Evolutionary conservation across 2,888 invertebrate genomes (phyloP), one percentile per base, ranked within the genome.

Genomic region (Peribatodes rhomboidaria): DNA sequence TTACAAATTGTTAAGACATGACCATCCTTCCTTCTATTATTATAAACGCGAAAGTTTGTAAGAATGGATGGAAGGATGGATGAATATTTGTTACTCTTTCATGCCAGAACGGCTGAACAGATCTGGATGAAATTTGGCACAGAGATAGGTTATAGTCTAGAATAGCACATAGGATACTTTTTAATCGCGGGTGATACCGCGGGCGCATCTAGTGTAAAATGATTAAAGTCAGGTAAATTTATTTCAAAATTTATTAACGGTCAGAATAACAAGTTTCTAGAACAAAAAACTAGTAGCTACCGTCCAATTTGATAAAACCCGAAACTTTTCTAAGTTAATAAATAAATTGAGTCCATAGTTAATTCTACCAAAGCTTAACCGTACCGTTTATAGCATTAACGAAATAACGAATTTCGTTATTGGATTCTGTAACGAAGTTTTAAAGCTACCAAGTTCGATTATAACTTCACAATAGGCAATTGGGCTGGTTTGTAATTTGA

Each of bases 371-470:
- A 67, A 67, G 70, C 67, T 56, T 63, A 63, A 70, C 69, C 60
- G 52, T 52, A 69, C 68, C 71, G 62, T 70, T 73, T 71, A 73
- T 67, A 67, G 68, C 54, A 69, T 71, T 71, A 71, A 67, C 57
- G 50, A 27, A 62, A 56, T 62, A 62, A 62, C 63, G 62, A 67
- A 73, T 68, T 68, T 73, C 61, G 46, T 69, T 65, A 73, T 67
- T 65, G 67, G 53, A 64, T 68, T 58, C 58, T 65, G 62, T 72
- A 58, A 71, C 66, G 39, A 67, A 72, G 67, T 71, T 71, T 69
- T 60, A 72, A 70, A 62, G 69, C 68, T 70, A 69, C 68, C 67
- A 68, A 72, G 68, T 72, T 69, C 62, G 47, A 69, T 68, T 71
- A 69, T 63, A 70, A 72, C 70, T 71, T 72, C 66, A 47, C 49